Evolutionary conservation across 2,113 vertebrate species (phyloP).

Genomic region (Anhinga rufa): DNA sequence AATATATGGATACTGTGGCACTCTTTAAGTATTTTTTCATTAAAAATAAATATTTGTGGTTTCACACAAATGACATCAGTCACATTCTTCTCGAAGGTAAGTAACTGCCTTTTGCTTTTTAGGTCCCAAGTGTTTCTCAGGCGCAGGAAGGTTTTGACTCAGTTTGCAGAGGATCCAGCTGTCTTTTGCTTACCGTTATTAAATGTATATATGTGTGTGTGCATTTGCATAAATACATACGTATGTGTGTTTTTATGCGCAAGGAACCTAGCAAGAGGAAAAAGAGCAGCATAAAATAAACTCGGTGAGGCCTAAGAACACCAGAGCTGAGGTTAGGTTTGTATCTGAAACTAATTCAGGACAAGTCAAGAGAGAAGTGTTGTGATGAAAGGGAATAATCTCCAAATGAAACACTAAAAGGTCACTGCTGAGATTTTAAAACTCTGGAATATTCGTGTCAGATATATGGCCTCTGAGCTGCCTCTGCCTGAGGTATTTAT

Average conservation of each 20-base stretch:
- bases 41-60: constrained; percentile 77
- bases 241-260: not conserved
- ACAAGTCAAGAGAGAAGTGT: not conserved
- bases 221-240: not conserved
- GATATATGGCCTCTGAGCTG: not conserved
- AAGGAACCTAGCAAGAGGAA: not conserved
- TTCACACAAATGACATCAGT: constrained; percentile 64
- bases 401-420: not conserved
- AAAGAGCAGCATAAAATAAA: not conserved
- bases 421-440: not conserved
- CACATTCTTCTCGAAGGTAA: constrained; percentile 39
- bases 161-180: not conserved
- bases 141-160: not conserved
- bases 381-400: not conserved
- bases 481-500: not conserved
- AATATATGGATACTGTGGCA: constrained; percentile 74
- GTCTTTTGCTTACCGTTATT: not conserved
- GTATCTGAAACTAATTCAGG: not conserved
- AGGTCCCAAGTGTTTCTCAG: not conserved
- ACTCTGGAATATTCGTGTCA: not conserved
- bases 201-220: not conserved
- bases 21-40: constrained; percentile 77
- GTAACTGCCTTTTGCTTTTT: not conserved
- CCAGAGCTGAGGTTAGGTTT: not conserved
- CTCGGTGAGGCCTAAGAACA: not conserved